phyloP scores from a whole-genome alignment of 2,113 vertebrate genomes.

The Scatophagus argus region DNA sequence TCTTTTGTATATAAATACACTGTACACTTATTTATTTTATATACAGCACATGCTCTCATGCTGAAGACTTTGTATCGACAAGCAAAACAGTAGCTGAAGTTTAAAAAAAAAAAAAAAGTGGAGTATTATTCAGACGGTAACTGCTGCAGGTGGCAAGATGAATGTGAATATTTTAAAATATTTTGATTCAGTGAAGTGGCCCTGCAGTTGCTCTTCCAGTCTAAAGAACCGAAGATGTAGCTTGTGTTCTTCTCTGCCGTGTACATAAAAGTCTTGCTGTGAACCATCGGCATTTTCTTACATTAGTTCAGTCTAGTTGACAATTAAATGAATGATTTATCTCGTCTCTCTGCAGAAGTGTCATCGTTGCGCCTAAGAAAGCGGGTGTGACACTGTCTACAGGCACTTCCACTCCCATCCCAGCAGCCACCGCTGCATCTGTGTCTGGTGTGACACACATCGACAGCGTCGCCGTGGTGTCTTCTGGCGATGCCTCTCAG shows the following conservation, averaged over 20 bases:
- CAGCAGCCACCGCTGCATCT: slow-evolving; percentile 69
- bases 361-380: slow-evolving; percentile 93
- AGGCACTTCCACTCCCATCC: slow-evolving; percentile 67
- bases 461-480: slow-evolving; percentile 92
- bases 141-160: slow-evolving; percentile 47
- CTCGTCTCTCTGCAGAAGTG: slow-evolving; percentile 86
- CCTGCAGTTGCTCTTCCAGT: slow-evolving; percentile 40
- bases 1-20: not conserved
- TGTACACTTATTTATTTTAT: too few species aligned
- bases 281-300: slow-evolving; percentile 21
- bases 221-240: slow-evolving; percentile 23
- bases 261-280: not conserved
- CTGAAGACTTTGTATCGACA: not conserved
- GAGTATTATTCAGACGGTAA: slow-evolving; percentile 6
- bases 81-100: too few species aligned
- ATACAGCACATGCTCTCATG: not conserved
- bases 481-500: slow-evolving; percentile 87
- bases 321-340: not conserved
- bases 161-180: slow-evolving; percentile 60
- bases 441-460: slow-evolving; percentile 74
- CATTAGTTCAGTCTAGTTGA: slow-evolving; percentile 1
- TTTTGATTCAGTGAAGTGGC: slow-evolving; percentile 47
- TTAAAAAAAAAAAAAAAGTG: not conserved
- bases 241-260: not conserved
- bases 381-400: slow-evolving; percentile 56